Conservation (phyloP, 2,888 invertebrate genomes). For the Cantharis rustica region DNA sequence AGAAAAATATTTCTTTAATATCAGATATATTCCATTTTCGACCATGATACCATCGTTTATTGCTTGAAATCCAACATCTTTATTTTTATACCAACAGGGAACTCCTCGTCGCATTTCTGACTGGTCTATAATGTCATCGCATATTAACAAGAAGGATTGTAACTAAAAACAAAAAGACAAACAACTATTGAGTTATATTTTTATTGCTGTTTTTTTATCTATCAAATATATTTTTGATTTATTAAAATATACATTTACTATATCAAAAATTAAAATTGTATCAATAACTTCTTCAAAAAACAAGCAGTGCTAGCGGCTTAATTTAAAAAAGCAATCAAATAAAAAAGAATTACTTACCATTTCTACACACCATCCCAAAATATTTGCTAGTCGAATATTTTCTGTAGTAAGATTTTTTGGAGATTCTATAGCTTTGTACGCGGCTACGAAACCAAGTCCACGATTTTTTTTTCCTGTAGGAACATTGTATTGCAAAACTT, state of each 20-base stretch:
- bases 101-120: constrained; percentile 82
- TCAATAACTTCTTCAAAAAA: no score
- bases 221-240: no score
- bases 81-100: constrained; percentile 86
- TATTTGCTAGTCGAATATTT: constrained; percentile 76
- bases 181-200: no score
- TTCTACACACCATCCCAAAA: constrained; percentile 95
- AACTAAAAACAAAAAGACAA: not conserved
- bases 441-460: constrained; percentile 73
- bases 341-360: constrained; percentile 72
- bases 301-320: no score
- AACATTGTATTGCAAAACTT: constrained; percentile 90
- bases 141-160: constrained; percentile 73
- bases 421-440: constrained; percentile 74
- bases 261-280: no score
- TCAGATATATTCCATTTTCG: constrained; percentile 75
- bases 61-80: constrained; percentile 74
- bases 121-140: constrained; percentile 92
- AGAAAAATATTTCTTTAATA: constrained; percentile 80
- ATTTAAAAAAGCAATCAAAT: no score
- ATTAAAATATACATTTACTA: no score
- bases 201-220: no score
- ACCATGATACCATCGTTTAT: constrained; percentile 86
- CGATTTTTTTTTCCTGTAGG: constrained; percentile 88
- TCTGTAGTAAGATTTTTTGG: constrained; percentile 74